Evolutionary conservation across 2,113 vertebrate species (phyloP).

Genomic region (Morone saxatilis): DNA sequence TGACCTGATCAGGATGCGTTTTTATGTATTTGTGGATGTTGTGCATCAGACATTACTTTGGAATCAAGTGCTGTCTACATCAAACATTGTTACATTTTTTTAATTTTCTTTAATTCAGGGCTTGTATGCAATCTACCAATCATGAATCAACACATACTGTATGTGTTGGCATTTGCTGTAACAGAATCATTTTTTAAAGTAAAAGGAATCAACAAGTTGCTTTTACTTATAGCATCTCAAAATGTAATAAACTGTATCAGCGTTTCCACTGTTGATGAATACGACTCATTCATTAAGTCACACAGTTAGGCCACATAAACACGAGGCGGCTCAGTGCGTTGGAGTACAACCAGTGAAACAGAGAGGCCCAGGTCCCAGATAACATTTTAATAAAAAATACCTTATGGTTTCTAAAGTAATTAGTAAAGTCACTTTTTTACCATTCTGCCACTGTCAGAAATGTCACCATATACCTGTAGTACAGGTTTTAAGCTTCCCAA

Average conservation of each 20-base stretch:
- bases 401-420: neutral
- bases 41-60: constrained; percentile 36
- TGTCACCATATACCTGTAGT: constrained; percentile 7
- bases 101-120: constrained; percentile 53
- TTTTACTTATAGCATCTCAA: constrained; percentile 64
- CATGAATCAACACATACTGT: constrained; percentile 51
- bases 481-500: constrained; percentile 20
- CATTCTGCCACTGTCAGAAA: neutral
- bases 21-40: constrained; percentile 53
- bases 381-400: neutral
- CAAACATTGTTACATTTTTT: constrained; percentile 12
- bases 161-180: constrained; percentile 65
- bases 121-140: constrained; percentile 75
- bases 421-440: neutral
- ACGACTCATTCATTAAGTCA: constrained; percentile 6
- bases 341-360: neutral
- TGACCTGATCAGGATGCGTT: constrained; percentile 15
- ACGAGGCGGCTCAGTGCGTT: neutral
- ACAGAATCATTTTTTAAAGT: constrained; percentile 41
- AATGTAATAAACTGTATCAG: constrained; percentile 71
- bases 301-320: neutral
- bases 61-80: constrained; percentile 40
- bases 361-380: neutral
- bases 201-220: constrained; percentile 55
- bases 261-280: constrained; percentile 43